phyloP scores from a whole-genome alignment of 64 coral and sea anemone species.

The Pocillopora damicornis region DNA sequence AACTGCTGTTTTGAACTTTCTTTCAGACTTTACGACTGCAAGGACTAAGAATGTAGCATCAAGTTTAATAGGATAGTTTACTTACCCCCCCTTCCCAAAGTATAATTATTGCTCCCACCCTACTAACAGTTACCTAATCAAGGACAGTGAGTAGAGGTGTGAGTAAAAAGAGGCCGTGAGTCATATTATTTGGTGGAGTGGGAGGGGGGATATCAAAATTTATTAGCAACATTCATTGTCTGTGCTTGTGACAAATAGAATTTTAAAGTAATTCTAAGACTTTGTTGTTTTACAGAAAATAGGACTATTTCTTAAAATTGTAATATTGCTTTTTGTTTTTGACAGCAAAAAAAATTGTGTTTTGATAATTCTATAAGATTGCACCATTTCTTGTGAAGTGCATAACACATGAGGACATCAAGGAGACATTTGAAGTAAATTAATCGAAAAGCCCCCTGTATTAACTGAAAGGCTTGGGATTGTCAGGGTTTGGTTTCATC shows the following conservation, averaged over 20 bases:
- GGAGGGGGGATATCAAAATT: not conserved
- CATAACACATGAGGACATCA: too few species aligned
- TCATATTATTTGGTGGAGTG: not conserved
- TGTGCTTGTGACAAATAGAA: not conserved
- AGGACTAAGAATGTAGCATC: slow-evolving; percentile 38
- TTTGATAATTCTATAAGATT: not conserved
- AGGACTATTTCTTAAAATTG: not conserved
- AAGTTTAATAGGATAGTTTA: not conserved
- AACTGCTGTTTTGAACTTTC: not conserved
- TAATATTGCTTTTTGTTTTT: not conserved
- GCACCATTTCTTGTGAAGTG: too few species aligned
- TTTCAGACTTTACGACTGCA: slow-evolving; percentile 44
- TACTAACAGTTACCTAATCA: not conserved
- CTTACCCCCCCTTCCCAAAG: not conserved
- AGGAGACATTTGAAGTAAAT: too few species aligned
- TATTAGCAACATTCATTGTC: not conserved
- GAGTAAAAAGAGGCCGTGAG: not conserved
- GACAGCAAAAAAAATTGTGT: not conserved
- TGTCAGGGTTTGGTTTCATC: too few species aligned
- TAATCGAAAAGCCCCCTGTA: too few species aligned
- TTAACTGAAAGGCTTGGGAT: too few species aligned
- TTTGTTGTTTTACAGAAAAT: not conserved
- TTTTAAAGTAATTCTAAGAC: not conserved
- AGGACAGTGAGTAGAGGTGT: not conserved
- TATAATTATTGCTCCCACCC: not conserved